A percentile compares a stretch with the other conserved stretches of the same genome.
Conservation (phyloP, 2,888 invertebrate genomes). For the Himalopsyche anomala region DNA sequence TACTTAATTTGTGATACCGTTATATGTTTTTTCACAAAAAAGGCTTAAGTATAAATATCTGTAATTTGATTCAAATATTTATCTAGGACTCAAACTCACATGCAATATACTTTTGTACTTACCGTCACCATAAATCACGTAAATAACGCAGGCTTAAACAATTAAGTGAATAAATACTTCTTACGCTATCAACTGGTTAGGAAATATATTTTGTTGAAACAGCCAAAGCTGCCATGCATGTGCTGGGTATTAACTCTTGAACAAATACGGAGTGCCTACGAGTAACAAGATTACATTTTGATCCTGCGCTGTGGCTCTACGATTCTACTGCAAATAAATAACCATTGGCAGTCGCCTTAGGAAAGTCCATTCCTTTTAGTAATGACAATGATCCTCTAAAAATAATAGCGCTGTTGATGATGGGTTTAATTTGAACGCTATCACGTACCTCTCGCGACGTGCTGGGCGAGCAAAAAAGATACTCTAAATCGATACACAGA, state of each 20-base stretch:
- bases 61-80: too few species aligned
- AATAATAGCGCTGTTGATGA: constrained; percentile 51
- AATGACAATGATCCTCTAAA: constrained; percentile 53
- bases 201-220: constrained; percentile 21
- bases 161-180: constrained; percentile 35
- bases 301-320: constrained; percentile 35
- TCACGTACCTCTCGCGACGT: constrained; percentile 49
- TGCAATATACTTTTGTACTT: too few species aligned
- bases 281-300: constrained; percentile 40
- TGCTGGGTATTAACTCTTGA: constrained; percentile 36
- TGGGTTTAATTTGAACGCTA: constrained; percentile 50
- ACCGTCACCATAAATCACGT: too few species aligned
- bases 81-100: too few species aligned
- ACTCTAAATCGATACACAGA: constrained; percentile 36
- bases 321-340: constrained; percentile 18
- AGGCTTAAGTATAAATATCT: too few species aligned
- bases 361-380: constrained; percentile 34
- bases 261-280: constrained; percentile 37
- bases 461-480: constrained; percentile 36
- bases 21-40: too few species aligned
- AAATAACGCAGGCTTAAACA: neutral
- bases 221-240: constrained; percentile 30
- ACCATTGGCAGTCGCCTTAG: constrained; percentile 44
- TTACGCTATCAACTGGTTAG: constrained; percentile 12
- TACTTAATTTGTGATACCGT: too few species aligned